Conservation (phyloP, 2,888 invertebrate species). For the Blastobasis adustella region DNA sequence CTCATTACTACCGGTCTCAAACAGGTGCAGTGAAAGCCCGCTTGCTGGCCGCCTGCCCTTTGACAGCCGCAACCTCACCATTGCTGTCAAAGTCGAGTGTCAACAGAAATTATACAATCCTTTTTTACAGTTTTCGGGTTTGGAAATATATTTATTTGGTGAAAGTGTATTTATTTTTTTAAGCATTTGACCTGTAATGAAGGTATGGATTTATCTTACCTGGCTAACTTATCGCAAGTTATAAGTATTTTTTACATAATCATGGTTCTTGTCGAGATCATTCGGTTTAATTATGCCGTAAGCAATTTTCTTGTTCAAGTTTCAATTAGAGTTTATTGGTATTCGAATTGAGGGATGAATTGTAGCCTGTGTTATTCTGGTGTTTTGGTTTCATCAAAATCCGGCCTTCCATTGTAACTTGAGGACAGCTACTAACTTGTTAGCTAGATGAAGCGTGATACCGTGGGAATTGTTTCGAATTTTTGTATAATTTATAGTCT, state of each 20-base stretch:
- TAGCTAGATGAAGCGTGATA: no score
- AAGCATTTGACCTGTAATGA: constrained; percentile 18
- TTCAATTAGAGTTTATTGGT: background rate
- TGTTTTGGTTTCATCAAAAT: no score
- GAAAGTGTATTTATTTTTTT: constrained; percentile 16
- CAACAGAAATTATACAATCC: no score
- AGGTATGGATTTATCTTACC: constrained; percentile 14
- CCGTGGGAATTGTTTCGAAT: no score
- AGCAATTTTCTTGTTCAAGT: background rate
- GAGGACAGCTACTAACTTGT: no score
- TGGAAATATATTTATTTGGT: constrained; percentile 19
- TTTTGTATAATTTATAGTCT: no score
- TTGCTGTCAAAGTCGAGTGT: no score
- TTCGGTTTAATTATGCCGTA: background rate
- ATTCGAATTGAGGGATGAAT: background rate
- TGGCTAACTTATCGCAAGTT: background rate
- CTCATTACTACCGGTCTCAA: no score
- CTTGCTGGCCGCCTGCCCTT: no score
- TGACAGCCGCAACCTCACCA: no score
- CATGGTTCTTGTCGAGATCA: background rate
- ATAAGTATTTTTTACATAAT: background rate
- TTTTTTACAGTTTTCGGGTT: background rate
- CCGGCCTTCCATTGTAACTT: no score
- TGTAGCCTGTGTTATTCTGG: background rate
- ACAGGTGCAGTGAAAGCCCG: no score